Conservation (phyloP, 2,888 invertebrate genomes). For the Laspeyria flexula region DNA sequence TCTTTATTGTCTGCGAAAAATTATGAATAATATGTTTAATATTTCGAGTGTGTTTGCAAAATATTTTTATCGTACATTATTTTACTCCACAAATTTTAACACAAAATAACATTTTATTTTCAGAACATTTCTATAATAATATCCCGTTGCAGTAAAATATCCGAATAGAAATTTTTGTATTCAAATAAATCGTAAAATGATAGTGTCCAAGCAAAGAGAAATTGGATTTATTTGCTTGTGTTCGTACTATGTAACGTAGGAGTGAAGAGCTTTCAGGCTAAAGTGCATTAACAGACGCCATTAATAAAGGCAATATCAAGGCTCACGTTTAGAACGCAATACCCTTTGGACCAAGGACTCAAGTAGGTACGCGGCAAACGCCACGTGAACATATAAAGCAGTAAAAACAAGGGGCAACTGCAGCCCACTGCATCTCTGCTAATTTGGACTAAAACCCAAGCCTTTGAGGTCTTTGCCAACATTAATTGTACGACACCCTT, state of each 20-base stretch:
- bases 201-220: background rate
- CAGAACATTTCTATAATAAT: background rate
- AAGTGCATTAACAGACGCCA: slow-evolving; percentile 14
- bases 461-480: slow-evolving; percentile 45
- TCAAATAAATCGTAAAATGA: background rate
- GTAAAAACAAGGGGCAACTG: slow-evolving; percentile 26
- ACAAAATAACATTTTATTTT: background rate
- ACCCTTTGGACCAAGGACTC: slow-evolving; percentile 12
- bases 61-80: no score
- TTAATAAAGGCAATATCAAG: slow-evolving; percentile 32
- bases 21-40: no score
- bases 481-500: slow-evolving; percentile 43
- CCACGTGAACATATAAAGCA: slow-evolving; percentile 19
- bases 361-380: slow-evolving; percentile 23
- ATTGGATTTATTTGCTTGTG: background rate
- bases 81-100: background rate
- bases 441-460: slow-evolving; percentile 28
- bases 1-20: no score
- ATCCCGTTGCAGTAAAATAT: background rate
- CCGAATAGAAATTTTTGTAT: background rate
- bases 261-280: slow-evolving; percentile 6
- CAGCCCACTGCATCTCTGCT: slow-evolving; percentile 26
- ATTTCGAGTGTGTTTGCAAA: no score
- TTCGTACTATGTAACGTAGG: background rate
- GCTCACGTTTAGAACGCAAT: slow-evolving; percentile 17